Evolutionary conservation across 53 echinoderm and acorn worm species (phyloP).

Genomic region (Henricia sp.): DNA sequence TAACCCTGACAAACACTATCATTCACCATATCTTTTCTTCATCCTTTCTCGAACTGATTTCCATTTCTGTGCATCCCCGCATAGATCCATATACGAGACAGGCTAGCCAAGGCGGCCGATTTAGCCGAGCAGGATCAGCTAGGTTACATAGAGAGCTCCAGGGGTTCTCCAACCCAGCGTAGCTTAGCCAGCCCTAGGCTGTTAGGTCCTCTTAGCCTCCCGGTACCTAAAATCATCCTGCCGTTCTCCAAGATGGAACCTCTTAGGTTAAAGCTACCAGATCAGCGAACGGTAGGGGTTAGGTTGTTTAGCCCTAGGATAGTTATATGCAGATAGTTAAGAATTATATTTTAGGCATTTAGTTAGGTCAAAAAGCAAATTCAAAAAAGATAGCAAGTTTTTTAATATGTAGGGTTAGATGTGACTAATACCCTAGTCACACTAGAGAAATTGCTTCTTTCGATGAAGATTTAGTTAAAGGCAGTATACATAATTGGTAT

Average conservation of each 20-base stretch:
- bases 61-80: not conserved
- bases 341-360: too few relatives aligned
- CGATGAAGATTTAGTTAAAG: too few relatives aligned
- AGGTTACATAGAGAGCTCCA: conserved; percentile 39
- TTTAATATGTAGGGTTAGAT: too few relatives aligned
- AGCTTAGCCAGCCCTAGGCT: conserved; percentile 33
- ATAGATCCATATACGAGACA: conserved; percentile 80
- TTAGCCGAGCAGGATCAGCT: conserved; percentile 43
- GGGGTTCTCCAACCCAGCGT: conserved; percentile 40
- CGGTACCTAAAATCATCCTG: conserved; percentile 91
- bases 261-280: conserved; percentile 85
- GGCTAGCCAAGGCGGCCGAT: conserved; percentile 62
- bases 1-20: too few relatives aligned
- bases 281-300: conserved; percentile 88
- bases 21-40: too few relatives aligned
- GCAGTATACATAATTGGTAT: too few relatives aligned
- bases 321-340: too few relatives aligned
- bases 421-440: too few relatives aligned
- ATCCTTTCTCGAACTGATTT: not conserved
- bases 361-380: not conserved
- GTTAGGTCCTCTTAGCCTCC: conserved; percentile 83
- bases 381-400: not conserved
- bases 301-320: not conserved
- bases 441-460: too few relatives aligned
- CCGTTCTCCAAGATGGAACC: conserved; percentile 94